phyloP scores from a whole-genome alignment of 2,113 vertebrate species.

The Heteronetta atricapilla region DNA sequence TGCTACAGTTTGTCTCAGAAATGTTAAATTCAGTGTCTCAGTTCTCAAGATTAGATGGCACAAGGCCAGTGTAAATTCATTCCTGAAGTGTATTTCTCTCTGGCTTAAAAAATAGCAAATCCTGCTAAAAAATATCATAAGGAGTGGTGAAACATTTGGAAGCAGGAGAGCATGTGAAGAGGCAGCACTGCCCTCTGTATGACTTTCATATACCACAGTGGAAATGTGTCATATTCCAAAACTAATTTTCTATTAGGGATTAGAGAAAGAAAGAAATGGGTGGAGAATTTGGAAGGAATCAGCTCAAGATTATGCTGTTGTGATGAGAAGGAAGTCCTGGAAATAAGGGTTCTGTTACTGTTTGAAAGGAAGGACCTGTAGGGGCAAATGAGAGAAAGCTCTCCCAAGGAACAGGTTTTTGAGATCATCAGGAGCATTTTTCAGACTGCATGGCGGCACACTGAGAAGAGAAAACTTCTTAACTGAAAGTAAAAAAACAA shows the following conservation, averaged over 20 bases:
- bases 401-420: background rate
- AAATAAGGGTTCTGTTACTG: background rate
- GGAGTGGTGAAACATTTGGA: background rate
- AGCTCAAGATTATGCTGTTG: background rate
- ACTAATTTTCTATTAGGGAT: background rate
- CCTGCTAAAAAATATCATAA: background rate
- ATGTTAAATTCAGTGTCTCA: background rate
- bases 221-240: background rate
- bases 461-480: background rate
- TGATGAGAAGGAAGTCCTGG: background rate
- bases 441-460: background rate
- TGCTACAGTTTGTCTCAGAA: constrained; percentile 1
- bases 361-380: background rate
- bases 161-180: constrained; percentile 17
- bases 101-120: constrained; percentile 31
- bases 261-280: background rate
- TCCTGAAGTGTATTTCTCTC: constrained; percentile 10
- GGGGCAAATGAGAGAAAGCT: background rate
- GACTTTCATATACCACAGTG: constrained; percentile 19
- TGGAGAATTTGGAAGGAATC: background rate
- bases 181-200: constrained; percentile 48
- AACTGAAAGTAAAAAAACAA: background rate
- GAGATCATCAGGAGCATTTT: background rate
- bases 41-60: constrained; percentile 23
- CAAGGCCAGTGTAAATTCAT: constrained; percentile 29